These are phyloP conservation scores for Grapholita molesta DNA, from an alignment of 1,140 invertebrate genomes.

Conservation along the genomic window DNA sequence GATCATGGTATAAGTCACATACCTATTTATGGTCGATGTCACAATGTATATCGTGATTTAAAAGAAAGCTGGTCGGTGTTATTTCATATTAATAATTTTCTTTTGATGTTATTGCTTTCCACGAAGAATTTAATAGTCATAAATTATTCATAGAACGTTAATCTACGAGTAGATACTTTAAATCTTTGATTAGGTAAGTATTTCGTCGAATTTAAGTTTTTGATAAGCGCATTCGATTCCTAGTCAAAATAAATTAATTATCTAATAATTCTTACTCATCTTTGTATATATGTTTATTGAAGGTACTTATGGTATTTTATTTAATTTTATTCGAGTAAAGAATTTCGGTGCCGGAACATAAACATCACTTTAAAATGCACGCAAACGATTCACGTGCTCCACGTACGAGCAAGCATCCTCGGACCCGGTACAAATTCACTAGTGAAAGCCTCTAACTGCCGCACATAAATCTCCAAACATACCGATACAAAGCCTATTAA, in stretches of 20 bases:
- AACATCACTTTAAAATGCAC: neutral
- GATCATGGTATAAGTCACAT: too few species aligned
- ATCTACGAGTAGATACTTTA: neutral
- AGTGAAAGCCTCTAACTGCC: conserved; percentile 13
- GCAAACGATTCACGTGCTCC: neutral
- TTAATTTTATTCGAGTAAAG: neutral
- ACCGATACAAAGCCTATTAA: conserved; percentile 42
- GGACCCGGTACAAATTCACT: conserved; percentile 7
- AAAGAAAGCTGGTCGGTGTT: too few species aligned
- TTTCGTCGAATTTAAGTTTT: too few species aligned
- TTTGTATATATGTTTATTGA: too few species aligned
- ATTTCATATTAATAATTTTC: too few species aligned
- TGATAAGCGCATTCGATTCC: too few species aligned
- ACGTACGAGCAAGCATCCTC: conserved; percentile 9
- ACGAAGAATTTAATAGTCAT: neutral
- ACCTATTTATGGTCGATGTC: too few species aligned
- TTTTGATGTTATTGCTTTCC: neutral
- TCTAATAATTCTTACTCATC: too few species aligned
- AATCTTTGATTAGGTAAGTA: too few species aligned
- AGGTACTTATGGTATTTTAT: too few species aligned
- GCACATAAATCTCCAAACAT: conserved; percentile 32
- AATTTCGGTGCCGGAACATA: neutral
- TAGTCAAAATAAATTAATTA: too few species aligned
- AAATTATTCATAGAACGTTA: neutral
- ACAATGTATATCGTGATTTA: too few species aligned